Conservation (phyloP, 1,140 invertebrate species). For the Trichoplusia ni region DNA sequence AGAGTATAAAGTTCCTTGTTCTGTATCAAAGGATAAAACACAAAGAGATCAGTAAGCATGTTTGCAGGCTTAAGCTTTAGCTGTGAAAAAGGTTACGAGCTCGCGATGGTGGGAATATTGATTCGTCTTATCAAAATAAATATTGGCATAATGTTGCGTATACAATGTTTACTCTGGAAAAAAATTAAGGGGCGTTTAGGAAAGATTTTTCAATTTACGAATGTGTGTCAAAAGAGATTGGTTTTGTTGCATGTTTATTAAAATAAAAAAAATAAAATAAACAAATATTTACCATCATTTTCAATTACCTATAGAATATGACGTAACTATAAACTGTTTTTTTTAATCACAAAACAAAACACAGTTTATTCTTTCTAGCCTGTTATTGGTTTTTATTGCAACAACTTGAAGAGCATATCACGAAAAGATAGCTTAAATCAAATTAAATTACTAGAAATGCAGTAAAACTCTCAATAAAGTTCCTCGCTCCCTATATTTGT, state of each 20-base stretch:
- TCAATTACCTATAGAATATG: no score
- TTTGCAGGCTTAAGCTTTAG: conserved; percentile 47
- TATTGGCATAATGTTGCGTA: conserved; percentile 46
- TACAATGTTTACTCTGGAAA: conserved; percentile 26
- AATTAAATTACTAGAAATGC: neutral
- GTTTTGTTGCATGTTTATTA: no score
- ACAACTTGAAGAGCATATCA: no score
- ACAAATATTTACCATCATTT: no score
- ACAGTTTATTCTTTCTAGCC: no score
- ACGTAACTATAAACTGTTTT: no score
- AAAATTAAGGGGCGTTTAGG: conserved; percentile 1
- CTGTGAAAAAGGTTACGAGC: conserved; percentile 50
- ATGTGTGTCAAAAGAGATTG: no score
- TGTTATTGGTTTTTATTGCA: no score
- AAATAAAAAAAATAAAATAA: no score
- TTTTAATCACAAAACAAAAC: no score
- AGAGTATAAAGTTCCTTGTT: conserved; percentile 10
- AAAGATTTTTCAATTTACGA: conserved; percentile 7
- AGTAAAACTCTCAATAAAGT: conserved; percentile 17
- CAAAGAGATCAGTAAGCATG: conserved; percentile 48
- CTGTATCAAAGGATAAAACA: conserved; percentile 33
- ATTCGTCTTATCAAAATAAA: conserved; percentile 50
- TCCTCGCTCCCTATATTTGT: neutral
- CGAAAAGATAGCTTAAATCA: neutral
- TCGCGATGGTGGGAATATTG: conserved; percentile 53